Evolutionary conservation across 2,113 vertebrate species (phyloP), one percentile per base, ranked within the genome.

Genomic region (Ophiodon elongatus): DNA sequence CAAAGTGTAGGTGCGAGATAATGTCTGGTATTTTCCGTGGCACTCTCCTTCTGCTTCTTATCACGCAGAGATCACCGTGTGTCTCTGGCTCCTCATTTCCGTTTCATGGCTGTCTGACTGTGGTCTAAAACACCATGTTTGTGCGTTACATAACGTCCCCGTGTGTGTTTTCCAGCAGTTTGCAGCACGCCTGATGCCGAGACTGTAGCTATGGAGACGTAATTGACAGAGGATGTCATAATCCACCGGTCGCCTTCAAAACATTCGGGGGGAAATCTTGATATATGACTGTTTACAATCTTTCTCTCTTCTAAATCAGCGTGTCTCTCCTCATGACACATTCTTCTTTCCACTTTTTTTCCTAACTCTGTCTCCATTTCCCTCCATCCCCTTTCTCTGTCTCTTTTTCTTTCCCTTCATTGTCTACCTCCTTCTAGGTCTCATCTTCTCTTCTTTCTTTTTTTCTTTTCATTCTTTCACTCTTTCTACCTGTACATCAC

Each of bases 231-330:
- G 73, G 70, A 76, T 88, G 80, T 79, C 64, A 60, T 69, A 78
- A 78, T 73, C 65, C 54, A n/a, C 72, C 68, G 31, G 69, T 37
- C 27, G 3, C 43, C 59, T 79, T 76, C 21, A 79, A 79, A 88
- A 69, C 70, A 68, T 57, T 27, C 4, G 29, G 6, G 29, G 41
- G 68, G 45, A 68, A 76, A 33, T 83, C 31, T 82, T 81, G 76
- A 91, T 87, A 57, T 83, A 89, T 45, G 76, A 73, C 82, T 85
- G 73, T 90, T 88, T 72, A 83, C 69, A 50, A 11, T 80, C 54
- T 45, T 23, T 70, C 17, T 71, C n/a, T 65, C 9, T 45, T 14
- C 71, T 60, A n/a, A 56, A 43, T 52, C 69, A 52, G 29, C 29
- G 1, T 35, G 11, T 62, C 11, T 56, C 31, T 29, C 19, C 27